Percentiles rank a stretch among this genome's conserved stretches.
phyloP scores from a whole-genome alignment of 2,888 invertebrate species.

The Athripsodes cinereus region DNA sequence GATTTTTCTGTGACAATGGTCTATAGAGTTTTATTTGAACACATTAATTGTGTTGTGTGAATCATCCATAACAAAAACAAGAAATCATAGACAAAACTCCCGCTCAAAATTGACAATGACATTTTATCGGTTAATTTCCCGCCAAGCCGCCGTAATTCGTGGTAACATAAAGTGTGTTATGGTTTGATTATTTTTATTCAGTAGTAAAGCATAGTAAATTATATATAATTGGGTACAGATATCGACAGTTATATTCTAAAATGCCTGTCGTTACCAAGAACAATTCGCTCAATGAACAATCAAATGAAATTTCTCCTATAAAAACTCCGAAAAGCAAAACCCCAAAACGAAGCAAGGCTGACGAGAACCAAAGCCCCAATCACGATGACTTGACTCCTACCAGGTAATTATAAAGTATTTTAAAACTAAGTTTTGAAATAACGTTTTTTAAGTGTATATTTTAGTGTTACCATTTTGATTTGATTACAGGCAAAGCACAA shows the following conservation, averaged over 20 bases:
- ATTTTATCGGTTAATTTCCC: not conserved
- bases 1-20: no score
- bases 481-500: slow-evolving; percentile 7
- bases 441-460: not conserved
- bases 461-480: not conserved
- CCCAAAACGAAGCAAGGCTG: slow-evolving; percentile 6
- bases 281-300: not conserved
- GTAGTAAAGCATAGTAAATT: not conserved
- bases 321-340: slow-evolving; percentile 14
- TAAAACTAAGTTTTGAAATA: not conserved
- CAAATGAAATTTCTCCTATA: slow-evolving; percentile 8
- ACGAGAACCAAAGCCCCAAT: slow-evolving; percentile 22
- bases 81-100: no score
- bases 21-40: no score
- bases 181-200: not conserved
- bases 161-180: not conserved
- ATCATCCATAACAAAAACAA: no score
- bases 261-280: slow-evolving; percentile 8
- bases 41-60: no score
- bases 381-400: slow-evolving; percentile 6
- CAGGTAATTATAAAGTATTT: slow-evolving; percentile 4
- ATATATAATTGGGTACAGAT: not conserved
- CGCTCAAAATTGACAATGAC: not conserved
- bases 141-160: slow-evolving; percentile 1
- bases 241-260: not conserved